These are phyloP conservation scores for Eupeodes corollae DNA, from an alignment of 1,140 invertebrate species.

Conservation along the genomic window DNA sequence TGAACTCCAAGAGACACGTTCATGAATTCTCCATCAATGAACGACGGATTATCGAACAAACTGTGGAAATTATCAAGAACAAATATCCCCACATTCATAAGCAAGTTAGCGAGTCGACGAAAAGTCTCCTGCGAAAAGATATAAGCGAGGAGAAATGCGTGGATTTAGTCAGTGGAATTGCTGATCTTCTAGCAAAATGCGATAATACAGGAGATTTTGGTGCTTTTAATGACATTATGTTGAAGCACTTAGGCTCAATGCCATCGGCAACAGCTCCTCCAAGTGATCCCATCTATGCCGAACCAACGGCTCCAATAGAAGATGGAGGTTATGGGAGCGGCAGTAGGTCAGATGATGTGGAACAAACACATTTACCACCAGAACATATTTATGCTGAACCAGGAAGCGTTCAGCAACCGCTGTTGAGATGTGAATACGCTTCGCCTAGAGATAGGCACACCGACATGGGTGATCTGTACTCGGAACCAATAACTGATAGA, in stretches of 20 bases:
- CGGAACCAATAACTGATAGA: conserved; percentile 21
- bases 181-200: conserved; percentile 8
- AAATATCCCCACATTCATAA: conserved; percentile 13
- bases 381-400: conserved; percentile 25
- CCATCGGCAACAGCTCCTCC: conserved; percentile 1
- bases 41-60: conserved; percentile 11
- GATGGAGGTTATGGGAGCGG: background rate
- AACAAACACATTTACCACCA: conserved; percentile 5
- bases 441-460: conserved; percentile 12
- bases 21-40: conserved; percentile 12
- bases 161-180: conserved; percentile 7
- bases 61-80: conserved; percentile 8
- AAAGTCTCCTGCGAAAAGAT: conserved; percentile 4
- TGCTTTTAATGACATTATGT: conserved; percentile 13
- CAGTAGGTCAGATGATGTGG: background rate
- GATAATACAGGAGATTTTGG: conserved; percentile 10
- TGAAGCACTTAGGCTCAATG: conserved; percentile 11
- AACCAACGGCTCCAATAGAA: conserved; percentile 4
- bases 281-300: conserved; percentile 7
- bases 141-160: conserved; percentile 10
- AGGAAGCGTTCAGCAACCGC: conserved; percentile 11
- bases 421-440: conserved; percentile 20
- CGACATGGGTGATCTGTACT: conserved; percentile 13
- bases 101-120: conserved; percentile 6
- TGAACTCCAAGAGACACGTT: background rate